Conservation (phyloP, 2,113 vertebrate species). For the Halcyon senegalensis region DNA sequence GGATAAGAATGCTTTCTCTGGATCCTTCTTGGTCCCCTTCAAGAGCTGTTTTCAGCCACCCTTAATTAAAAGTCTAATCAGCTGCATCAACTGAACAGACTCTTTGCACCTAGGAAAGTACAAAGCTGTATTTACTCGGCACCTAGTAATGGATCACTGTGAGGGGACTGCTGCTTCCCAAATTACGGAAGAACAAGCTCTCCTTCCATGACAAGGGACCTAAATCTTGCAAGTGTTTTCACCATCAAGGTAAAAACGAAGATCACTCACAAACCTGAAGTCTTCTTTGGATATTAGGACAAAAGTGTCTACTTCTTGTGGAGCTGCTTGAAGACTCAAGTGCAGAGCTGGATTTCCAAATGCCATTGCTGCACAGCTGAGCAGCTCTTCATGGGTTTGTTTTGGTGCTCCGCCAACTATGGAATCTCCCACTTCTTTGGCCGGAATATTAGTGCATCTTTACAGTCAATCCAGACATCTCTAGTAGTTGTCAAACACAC, state of each 20-base stretch:
- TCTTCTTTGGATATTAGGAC: background rate
- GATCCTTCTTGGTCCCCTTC: slow-evolving; percentile 9
- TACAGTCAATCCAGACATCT: background rate
- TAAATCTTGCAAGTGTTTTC: background rate
- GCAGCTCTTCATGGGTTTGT: background rate
- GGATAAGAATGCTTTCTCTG: background rate
- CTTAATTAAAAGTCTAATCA: background rate
- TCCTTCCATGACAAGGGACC: background rate
- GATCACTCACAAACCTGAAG: background rate
- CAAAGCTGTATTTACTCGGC: background rate
- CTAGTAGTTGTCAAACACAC: background rate
- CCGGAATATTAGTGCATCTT: background rate
- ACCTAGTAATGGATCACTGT: background rate
- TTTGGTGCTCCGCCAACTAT: background rate
- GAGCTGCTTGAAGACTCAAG: background rate
- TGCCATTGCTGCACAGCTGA: background rate
- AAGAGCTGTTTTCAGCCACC: background rate
- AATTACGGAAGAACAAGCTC: background rate
- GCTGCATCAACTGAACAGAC: background rate
- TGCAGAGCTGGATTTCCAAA: background rate
- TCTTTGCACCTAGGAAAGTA: background rate
- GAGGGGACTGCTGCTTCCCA: background rate
- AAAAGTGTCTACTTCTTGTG: background rate
- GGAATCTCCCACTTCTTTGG: background rate
- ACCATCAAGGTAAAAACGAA: background rate